Conservation (phyloP, 2,888 invertebrate genomes). For the Drosophila recens region DNA sequence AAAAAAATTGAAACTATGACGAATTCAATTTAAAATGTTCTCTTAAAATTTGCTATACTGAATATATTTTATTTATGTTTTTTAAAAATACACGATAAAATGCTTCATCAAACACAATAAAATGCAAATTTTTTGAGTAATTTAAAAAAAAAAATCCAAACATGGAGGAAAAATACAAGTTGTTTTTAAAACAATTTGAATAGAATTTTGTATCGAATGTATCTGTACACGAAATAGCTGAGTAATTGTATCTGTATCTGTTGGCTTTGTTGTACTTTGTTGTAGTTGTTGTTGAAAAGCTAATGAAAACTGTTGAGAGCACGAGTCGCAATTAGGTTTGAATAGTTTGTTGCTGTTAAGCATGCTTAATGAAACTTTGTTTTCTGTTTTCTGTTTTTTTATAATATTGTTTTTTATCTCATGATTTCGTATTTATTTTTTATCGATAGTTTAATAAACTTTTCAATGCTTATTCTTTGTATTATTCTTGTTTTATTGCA, state of each 20-base stretch:
- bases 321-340: conserved; percentile 47
- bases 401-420: conserved; percentile 2
- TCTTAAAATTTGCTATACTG: neutral
- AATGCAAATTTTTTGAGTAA: no score
- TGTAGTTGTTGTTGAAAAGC: conserved; percentile 47
- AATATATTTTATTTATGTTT: neutral
- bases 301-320: conserved; percentile 56
- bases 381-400: neutral
- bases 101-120: no score
- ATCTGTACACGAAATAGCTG: conserved; percentile 32
- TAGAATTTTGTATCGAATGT: conserved; percentile 20
- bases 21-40: neutral
- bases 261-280: conserved; percentile 46
- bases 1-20: neutral
- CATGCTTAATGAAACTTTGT: conserved; percentile 73
- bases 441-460: conserved; percentile 61
- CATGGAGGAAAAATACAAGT: neutral
- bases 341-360: conserved; percentile 62
- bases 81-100: no score
- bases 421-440: conserved; percentile 40
- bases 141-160: neutral
- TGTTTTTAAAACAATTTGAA: conserved; percentile 13
- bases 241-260: conserved; percentile 37
- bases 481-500: conserved; percentile 54
- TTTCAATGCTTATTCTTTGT: conserved; percentile 55